Evolutionary conservation across 2,888 invertebrate species (phyloP), one percentile per base, ranked within the genome.

Genomic region (Meloe dianella): DNA sequence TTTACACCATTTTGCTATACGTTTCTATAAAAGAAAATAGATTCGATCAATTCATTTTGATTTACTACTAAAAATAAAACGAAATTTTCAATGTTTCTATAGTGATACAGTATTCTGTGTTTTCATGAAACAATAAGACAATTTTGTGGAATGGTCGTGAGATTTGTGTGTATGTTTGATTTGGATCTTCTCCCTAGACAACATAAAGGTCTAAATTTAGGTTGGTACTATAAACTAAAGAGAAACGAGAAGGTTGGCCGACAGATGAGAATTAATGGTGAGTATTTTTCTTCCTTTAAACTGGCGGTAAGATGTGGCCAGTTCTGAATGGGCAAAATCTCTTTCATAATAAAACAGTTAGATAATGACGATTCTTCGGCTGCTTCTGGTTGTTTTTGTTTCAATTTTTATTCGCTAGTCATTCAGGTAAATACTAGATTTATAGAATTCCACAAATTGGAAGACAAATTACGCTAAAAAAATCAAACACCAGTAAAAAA

Each of bases 211-310:
- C 24, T 12, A 24, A 27, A 54, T 27, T 24, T 54, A 54, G 54
- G 27, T 24, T 27, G 27, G 14, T 51, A 24, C 54, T 20, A 22
- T 51, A 30, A 56, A 17, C 32, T 41, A 20, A 22, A 47, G 24
- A 62, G 57, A 62, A 57, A 60, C 51, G 56, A 61, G 57, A 47
- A 57, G 51, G 69, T 63, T 69, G 72, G 70, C 72, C 73, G 81
- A 81, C 81, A 81, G 80, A 81, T 81, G 80, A 82, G 78, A 80
- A 82, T 82, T 82, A 82, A 82, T 82, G 81, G 78, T 68, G 77
- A 74, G 79, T 77, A 82, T 82, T 82, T 81, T 81, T 82, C 82
- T 80, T 82, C 79, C 80, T 81, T 80, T 81, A 81, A 81, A 80
- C 77, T 80, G 80, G 80, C 81, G 80, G 78, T 79, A 75, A 78